Conservation (phyloP, 2,113 vertebrate genomes). For the Sialia sialis region DNA sequence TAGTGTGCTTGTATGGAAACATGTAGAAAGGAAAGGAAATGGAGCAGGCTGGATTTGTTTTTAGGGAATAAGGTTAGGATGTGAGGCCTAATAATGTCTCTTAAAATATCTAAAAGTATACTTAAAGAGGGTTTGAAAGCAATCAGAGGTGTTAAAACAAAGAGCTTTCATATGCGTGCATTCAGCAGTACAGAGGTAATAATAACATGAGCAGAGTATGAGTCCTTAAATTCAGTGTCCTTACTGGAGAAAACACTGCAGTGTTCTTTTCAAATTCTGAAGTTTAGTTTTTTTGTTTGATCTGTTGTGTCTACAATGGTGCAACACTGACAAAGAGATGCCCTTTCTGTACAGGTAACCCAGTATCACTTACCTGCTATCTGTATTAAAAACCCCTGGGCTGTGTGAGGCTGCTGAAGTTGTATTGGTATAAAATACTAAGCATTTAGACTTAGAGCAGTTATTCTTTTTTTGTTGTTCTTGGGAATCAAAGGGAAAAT, state of each 20-base stretch:
- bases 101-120: not conserved
- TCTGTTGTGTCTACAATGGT: not conserved
- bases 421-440: not conserved
- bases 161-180: not conserved
- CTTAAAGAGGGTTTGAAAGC: not conserved
- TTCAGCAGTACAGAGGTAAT: not conserved
- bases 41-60: not conserved
- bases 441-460: not conserved
- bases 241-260: not conserved
- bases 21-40: not conserved
- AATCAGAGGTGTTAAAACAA: not conserved
- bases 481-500: not conserved
- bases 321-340: not conserved
- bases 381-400: not conserved
- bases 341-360: not conserved
- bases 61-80: not conserved
- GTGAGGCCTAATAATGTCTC: not conserved
- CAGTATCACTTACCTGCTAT: not conserved
- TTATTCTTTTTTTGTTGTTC: not conserved
- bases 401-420: not conserved
- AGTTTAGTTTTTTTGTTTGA: not conserved
- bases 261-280: not conserved
- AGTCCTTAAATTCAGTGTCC: not conserved
- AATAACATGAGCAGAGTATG: fast-evolving
- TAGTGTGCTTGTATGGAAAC: not conserved